Evolutionary conservation across 2,888 invertebrate species (phyloP), one percentile per base, ranked within the genome.

Genomic region (Venustoraphidia nigricollis): DNA sequence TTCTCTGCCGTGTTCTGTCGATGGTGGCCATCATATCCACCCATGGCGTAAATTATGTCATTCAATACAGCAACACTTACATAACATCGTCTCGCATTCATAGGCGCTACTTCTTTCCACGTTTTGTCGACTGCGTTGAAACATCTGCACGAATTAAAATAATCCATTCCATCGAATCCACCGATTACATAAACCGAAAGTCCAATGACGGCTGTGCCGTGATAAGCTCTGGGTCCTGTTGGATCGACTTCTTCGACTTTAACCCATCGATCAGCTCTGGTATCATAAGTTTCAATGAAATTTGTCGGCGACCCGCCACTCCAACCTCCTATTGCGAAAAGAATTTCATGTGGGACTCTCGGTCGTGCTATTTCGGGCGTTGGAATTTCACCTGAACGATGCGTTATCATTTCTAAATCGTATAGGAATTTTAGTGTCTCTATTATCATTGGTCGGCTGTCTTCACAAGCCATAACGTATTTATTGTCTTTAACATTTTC

Each of bases 401-500:
- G 83, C 61, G 76, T 77, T 52, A 90, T 88, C 77, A 90, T 87
- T 68, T 93, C 92, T 60, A 94, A 71, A 63, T 93, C 92, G 67
- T 92, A 92, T 43, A 94, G 73, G 65, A 93, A 93, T 62, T 87
- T 88, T 38, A 94, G 69, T 0, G 93, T 91, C 64, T 93, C 91
- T 36, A 93, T 89, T 53, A 94, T 84, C 53, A 93, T 79, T 0
- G 92, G 91, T 11, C 87, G 77, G 55, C 92, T 90, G 9, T 81
- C 80, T 53, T 89, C 87, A 60, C 86, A 84, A 45, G 81, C 81
- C 10, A 79, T 75, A 0, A 95, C 89, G 64, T 87, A 92, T 0
- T 81, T 81, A 64, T 94, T 90, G 53, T 87, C 85, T 64, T 89
- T 90, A 1, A 91, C 89, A 60, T 84, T 82, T 64, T 93, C 92